Base-by-base conservation (phyloP, 2,797 vertebrate species). In the Botia almorhae region DNA sequence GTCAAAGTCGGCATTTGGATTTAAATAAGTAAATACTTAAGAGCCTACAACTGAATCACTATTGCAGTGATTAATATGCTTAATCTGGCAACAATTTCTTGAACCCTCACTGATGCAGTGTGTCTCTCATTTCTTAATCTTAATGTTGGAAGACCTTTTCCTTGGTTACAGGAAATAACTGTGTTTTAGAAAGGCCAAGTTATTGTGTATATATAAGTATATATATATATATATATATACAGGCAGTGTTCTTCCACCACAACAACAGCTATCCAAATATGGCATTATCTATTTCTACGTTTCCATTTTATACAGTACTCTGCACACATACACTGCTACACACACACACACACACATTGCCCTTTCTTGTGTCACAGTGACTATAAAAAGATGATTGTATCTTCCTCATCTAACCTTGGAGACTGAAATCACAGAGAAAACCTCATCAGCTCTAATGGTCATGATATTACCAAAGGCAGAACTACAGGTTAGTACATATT, bases 321-420 rank as follows among this genome's bases (percentile, higher is more conserved):
- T 14, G 50, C 17, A 46, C 3, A 17, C 58, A 17, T 29, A 63
- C 58, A 69, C 71, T 55, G 12, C 70, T 48, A 43, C 16, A 61
- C 55, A 60, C 19, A 26, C 23, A 26, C 23, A 26, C 33, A 56
- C 14, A 68, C 46, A 61, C 46, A 71, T 26, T 64, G 46, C 12
- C 17, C 48, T 64, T 73, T 73, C 19, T 26, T 58, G 53, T 79
- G 43, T 79, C 71, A 72, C 17, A n/a, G 26, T 48, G 55, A 29
- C 19, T 68, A 36, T 80, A 51, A 50, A 72, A 63, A 33, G 69
- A 33, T 65, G 36, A 80, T 48, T 26, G 23, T 69, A 73, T 76
- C 67, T 84, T 61, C 21, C 17, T 26, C 53, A 65, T 71, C 70
- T 83, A 74, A 85, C 74, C 78, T 67, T 85, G 51, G 21, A 48